phyloP scores from a whole-genome alignment of 2,888 invertebrate species.

The Trileptium ribeirensis region DNA sequence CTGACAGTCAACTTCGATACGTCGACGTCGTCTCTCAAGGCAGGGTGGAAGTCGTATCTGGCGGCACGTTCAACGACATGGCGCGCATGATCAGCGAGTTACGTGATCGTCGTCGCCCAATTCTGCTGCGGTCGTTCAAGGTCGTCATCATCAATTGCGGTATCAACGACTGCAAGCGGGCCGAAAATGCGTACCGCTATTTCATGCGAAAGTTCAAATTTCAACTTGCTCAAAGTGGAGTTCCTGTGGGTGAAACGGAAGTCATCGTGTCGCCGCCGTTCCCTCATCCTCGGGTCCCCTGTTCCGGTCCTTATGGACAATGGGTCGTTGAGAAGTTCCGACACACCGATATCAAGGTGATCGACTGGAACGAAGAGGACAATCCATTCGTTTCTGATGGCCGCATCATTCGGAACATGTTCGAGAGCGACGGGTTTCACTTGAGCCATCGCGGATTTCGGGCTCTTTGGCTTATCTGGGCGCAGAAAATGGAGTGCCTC shows the following conservation, averaged over 20 bases:
- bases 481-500: too few species aligned
- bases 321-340: too few species aligned
- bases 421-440: too few species aligned
- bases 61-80: constrained; percentile 11
- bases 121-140: background rate
- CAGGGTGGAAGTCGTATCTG: background rate
- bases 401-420: too few species aligned
- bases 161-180: background rate
- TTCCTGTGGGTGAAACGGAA: background rate
- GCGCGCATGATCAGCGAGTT: background rate
- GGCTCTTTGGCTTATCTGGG: too few species aligned
- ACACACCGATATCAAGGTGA: too few species aligned
- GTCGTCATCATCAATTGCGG: constrained; percentile 2
- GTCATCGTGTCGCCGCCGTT: constrained; percentile 3
- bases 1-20: constrained; percentile 10
- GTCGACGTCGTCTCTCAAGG: background rate
- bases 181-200: background rate
- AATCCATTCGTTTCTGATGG: too few species aligned
- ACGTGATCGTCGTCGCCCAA: background rate
- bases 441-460: too few species aligned
- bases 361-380: too few species aligned
- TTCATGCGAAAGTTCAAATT: background rate
- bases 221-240: background rate
- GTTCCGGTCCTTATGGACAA: too few species aligned
- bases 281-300: background rate